Conservation (phyloP, 2,113 vertebrate species). For the Nothocercus julius region DNA sequence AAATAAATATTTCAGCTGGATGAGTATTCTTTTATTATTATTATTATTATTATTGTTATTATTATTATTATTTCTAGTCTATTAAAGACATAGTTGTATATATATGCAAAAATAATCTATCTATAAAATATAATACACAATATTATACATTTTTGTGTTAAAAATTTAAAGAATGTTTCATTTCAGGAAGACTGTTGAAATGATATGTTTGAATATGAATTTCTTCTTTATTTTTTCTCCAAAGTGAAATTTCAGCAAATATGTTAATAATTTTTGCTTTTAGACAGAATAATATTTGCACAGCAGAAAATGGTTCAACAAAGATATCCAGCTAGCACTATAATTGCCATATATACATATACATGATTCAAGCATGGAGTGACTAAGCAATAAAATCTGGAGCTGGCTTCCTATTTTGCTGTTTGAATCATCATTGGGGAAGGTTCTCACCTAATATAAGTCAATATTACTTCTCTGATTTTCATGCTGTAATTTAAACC, state of each 20-base stretch:
- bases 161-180: not conserved
- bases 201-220: not conserved
- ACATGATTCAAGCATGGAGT: not conserved
- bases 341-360: not conserved
- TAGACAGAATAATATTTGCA: not conserved
- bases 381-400: not conserved
- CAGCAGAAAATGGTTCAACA: not conserved
- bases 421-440: not conserved
- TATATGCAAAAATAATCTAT: accelerated
- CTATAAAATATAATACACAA: not conserved
- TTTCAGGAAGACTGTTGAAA: not conserved
- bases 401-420: not conserved
- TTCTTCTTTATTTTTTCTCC: not conserved
- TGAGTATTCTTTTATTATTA: not conserved
- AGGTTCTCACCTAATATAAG: not conserved
- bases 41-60: conserved; percentile 2
- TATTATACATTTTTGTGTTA: not conserved
- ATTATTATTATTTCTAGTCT: not conserved
- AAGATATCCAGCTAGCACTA: not conserved
- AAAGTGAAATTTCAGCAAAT: not conserved
- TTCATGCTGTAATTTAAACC: not conserved
- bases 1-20: not conserved
- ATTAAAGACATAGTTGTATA: not conserved
- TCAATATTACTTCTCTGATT: not conserved
- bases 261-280: not conserved